These are phyloP conservation scores for Schizopygopsis malacanthus DNA, from an alignment of 2,797 vertebrate genomes.

Conservation along the genomic window DNA sequence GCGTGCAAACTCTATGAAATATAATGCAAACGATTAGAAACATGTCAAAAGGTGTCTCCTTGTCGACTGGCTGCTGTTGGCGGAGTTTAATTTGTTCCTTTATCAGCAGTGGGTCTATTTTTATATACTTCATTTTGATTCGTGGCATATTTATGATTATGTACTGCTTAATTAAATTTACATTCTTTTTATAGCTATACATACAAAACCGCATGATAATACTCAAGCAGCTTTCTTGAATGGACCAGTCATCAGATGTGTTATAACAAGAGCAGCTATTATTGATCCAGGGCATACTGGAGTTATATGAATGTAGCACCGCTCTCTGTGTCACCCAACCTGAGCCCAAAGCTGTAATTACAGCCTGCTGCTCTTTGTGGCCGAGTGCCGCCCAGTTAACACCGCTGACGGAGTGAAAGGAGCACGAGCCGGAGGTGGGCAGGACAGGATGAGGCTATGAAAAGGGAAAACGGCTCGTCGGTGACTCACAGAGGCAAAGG, in stretches of 20 bases:
- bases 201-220: background rate
- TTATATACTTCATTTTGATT: background rate
- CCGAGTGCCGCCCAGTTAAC: background rate
- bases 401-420: slow-evolving; percentile 4
- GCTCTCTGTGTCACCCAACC: background rate
- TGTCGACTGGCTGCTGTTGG: background rate
- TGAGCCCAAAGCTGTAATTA: slow-evolving; percentile 7
- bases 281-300: background rate
- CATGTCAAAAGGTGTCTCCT: background rate
- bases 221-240: background rate
- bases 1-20: too few species aligned
- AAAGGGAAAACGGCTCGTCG: slow-evolving; percentile 61
- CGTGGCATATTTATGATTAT: background rate
- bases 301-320: background rate
- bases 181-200: background rate
- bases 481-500: slow-evolving; percentile 73
- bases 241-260: background rate
- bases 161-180: background rate
- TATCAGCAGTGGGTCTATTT: background rate
- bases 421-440: slow-evolving; percentile 50
- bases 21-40: background rate
- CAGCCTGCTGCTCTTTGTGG: background rate
- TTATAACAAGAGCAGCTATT: slow-evolving; percentile 4
- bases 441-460: slow-evolving; percentile 2
- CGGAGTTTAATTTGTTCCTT: background rate